These are phyloP conservation scores for Pheosia gnoma DNA, from an alignment of 2,888 invertebrate genomes.

Conservation along the genomic window DNA sequence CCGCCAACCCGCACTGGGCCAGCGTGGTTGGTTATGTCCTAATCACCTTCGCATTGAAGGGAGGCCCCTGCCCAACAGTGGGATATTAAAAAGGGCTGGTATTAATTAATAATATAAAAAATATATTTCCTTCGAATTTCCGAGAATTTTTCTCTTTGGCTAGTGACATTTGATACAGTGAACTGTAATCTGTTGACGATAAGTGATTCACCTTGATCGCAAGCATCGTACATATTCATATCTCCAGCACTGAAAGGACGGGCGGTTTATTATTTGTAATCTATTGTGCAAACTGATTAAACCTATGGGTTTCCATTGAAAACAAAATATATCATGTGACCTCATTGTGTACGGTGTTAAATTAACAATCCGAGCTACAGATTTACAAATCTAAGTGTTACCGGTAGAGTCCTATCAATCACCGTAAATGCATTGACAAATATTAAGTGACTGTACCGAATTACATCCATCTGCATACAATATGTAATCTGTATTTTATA, in stretches of 20 bases:
- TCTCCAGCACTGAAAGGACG: slow-evolving; percentile 13
- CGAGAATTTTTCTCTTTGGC: slow-evolving; percentile 11
- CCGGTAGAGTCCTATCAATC: neutral
- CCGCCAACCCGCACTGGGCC: too few relatives aligned
- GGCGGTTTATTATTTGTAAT: slow-evolving; percentile 4
- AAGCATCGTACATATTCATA: slow-evolving; percentile 18
- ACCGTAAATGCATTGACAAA: neutral
- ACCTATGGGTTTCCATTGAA: neutral
- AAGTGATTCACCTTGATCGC: slow-evolving; percentile 32
- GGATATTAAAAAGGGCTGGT: too few relatives aligned
- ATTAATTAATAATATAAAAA: too few relatives aligned
- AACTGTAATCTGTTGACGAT: slow-evolving; percentile 27
- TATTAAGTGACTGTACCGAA: neutral
- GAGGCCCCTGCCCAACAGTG: too few relatives aligned
- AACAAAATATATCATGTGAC: neutral
- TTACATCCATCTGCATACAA: neutral
- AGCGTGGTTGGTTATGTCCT: too few relatives aligned
- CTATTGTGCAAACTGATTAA: slow-evolving; percentile 8
- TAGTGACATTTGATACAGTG: slow-evolving; percentile 12
- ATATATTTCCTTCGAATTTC: slow-evolving; percentile 9
- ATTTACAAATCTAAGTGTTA: neutral
- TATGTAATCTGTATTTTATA: neutral
- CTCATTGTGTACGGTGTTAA: neutral
- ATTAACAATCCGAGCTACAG: neutral
- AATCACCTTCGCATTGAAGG: too few relatives aligned